Conservation (phyloP, 2,113 vertebrate genomes). For the Procapra przewalskii region DNA sequence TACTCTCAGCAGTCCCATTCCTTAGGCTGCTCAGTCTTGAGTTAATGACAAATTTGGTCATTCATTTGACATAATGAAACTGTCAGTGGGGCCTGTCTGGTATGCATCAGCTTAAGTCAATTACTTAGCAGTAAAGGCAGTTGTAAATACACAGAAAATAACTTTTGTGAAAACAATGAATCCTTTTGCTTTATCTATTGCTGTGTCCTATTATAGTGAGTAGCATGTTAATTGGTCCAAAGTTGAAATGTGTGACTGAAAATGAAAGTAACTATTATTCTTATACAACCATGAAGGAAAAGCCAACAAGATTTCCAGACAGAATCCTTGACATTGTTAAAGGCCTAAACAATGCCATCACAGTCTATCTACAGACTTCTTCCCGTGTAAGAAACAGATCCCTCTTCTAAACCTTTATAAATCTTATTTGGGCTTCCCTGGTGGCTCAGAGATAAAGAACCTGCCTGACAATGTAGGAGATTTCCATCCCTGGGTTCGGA, state of each 20-base stretch:
- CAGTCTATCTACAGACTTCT: not conserved
- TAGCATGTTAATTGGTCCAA: not conserved
- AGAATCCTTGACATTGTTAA: not conserved
- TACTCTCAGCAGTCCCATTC: not conserved
- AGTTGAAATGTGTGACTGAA: not conserved
- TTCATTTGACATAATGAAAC: not conserved
- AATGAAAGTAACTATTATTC: not conserved
- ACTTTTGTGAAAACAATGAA: not conserved
- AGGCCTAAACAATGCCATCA: not conserved
- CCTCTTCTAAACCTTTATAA: not conserved
- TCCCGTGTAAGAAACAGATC: not conserved
- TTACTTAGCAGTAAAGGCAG: not conserved
- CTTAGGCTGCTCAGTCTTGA: not conserved
- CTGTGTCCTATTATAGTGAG: not conserved
- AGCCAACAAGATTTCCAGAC: not conserved
- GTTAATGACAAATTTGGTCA: not conserved
- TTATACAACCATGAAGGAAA: not conserved
- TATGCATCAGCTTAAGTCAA: not conserved
- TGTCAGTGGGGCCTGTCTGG: not conserved
- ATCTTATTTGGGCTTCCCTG: not conserved
- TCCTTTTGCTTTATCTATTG: not conserved
- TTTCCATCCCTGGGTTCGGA: not conserved
- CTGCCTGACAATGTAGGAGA: not conserved
- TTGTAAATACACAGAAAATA: not conserved
- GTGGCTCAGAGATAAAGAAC: not conserved